A percentile compares a stretch with the other conserved stretches of the same genome.
phyloP scores from a whole-genome alignment of 2,888 invertebrate genomes.

The Scaptomyza parva region DNA sequence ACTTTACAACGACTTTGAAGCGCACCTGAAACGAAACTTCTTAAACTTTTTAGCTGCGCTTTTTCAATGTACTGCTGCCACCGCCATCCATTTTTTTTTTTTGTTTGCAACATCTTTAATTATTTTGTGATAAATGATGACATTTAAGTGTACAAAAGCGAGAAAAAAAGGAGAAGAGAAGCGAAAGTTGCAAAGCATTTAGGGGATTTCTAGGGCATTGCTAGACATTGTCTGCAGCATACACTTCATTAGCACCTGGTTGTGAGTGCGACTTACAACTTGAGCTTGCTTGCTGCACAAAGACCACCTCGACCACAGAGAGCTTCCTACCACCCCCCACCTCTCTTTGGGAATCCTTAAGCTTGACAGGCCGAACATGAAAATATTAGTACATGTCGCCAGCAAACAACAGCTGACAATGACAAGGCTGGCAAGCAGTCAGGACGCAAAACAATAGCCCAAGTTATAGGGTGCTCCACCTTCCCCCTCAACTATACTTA shows the following conservation, averaged over 20 bases:
- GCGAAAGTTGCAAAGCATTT: conserved; percentile 28
- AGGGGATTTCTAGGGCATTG: conserved; percentile 11
- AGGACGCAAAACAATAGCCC: conserved; percentile 51
- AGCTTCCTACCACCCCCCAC: neutral
- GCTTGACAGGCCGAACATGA: conserved; percentile 71
- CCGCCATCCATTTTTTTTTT: conserved; percentile 3
- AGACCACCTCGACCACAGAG: conserved; percentile 14
- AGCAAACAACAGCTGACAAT: conserved; percentile 76
- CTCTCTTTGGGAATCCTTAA: conserved; percentile 33
- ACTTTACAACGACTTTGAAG: conserved; percentile 73
- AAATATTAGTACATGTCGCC: conserved; percentile 72
- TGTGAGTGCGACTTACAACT: conserved; percentile 37
- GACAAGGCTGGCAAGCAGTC: conserved; percentile 60
- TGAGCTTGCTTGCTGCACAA: conserved; percentile 44
- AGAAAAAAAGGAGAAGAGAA: conserved; percentile 18
- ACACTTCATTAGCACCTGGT: conserved; percentile 79
- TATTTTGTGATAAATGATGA: conserved; percentile 84
- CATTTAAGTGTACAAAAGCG: conserved; percentile 66
- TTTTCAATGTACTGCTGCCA: conserved; percentile 46
- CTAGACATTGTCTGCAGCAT: conserved; percentile 39
- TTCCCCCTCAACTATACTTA: conserved; percentile 56
- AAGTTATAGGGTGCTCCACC: conserved; percentile 10
- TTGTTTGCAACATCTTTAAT: conserved; percentile 71
- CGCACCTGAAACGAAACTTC: conserved; percentile 75
- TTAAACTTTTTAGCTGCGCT: conserved; percentile 53